These are phyloP conservation scores for Gibbula magus DNA, from an alignment of 2,888 invertebrate genomes.

Conservation along the genomic window DNA sequence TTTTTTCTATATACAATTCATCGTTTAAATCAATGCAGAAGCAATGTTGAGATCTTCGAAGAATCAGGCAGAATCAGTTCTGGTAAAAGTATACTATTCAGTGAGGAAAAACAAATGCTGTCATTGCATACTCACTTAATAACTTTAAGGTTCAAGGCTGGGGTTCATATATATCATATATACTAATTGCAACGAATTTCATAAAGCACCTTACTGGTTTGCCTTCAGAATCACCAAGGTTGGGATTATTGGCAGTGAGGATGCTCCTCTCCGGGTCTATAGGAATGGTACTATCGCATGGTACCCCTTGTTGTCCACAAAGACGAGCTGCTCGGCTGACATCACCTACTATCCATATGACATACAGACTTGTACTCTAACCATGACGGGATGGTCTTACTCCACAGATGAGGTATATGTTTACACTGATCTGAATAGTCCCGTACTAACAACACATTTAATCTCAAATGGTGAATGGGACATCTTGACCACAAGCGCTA, in stretches of 20 bases:
- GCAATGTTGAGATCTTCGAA: no score
- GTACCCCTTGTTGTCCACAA: background rate
- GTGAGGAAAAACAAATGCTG: no score
- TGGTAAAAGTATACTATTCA: no score
- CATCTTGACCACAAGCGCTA: background rate
- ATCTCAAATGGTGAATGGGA: background rate
- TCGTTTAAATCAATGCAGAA: no score
- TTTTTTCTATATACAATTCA: no score
- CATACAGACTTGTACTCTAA: background rate
- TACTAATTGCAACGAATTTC: no score
- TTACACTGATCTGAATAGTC: background rate
- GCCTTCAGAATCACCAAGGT: background rate
- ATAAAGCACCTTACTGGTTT: background rate
- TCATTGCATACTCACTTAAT: no score
- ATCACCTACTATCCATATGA: constrained; percentile 17
- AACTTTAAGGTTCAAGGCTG: no score
- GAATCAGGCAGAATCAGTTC: no score
- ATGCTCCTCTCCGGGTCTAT: background rate
- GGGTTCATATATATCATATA: no score
- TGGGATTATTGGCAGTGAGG: background rate
- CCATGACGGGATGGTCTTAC: background rate
- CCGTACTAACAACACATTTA: background rate
- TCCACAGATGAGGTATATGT: background rate
- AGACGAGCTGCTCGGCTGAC: no score
- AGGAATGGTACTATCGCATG: background rate